Base-by-base conservation (phyloP, 1,140 invertebrate genomes). In the Lordiphosa clarofinis region DNA sequence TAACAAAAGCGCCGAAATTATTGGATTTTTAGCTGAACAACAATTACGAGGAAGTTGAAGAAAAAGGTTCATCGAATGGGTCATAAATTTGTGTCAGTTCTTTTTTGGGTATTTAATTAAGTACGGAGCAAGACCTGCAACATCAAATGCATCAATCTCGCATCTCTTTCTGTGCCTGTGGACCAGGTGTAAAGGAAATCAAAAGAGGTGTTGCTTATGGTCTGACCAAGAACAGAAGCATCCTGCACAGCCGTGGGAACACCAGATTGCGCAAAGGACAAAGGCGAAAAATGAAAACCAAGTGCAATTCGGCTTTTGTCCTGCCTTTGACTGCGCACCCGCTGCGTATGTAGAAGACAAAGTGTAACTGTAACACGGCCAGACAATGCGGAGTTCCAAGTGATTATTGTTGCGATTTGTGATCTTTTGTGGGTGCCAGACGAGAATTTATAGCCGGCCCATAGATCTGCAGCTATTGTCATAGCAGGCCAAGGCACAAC, bases 261-360 rank as follows among this genome's bases (percentile, higher is more conserved):
- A 64, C 50, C 72, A 76, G 62, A 81, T 82, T 82, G 78, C 78
- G 76, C 40, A 82, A 70, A 79, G 75, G 73, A 82, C 76, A 82
- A 82, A 72, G 72, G 21, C 28, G 15, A 19, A 35, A 21, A 28
- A 31, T 49, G 37, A 50, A 46, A 40, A 55, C 74, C 76, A 76
- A 82, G 78, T 82, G 76, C 76, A 75, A 82, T 81, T 81, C 68
- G 42, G 58, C 62, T 70, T 66, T 81, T 79, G 76, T 81, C 39
- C 56, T 55, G 36, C 35, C 36, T 48, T 43, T 67, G 62, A 52
- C 44, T 38, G 15, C 42, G 49, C 72, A 75, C 75, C 75, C 75
- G 75, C 75, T 82, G 76, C 67, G 73, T 64, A 73, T 57, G 54
- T 73, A 70, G 59, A 43, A 39, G 54, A 56, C 73, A 78, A 43